Evolutionary conservation across 2,113 vertebrate species (phyloP), one percentile per base, ranked within the genome.

Genomic region (Malurus alboscapulatus): DNA sequence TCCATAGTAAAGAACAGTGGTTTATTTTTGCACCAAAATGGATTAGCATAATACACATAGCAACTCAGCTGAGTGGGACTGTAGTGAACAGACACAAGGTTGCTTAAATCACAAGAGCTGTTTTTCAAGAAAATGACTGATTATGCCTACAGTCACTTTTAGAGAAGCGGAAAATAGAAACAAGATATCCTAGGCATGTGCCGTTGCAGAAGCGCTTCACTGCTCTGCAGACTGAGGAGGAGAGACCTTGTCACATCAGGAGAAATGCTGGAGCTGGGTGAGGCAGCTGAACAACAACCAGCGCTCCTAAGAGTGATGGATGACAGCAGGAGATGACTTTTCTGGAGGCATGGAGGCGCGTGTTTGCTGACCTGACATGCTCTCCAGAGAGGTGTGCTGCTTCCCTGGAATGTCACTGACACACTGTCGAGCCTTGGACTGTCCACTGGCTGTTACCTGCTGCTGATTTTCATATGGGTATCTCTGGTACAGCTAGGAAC

Each of bases 141-240:
- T 80, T 66, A 40, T 78, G 48, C 54, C 53, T 72, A 44, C 14
- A 42, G 73, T 45, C 9, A 78, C 12, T 91, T 86, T 87, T 45
- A 63, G 50, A 65, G 17, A 68, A 59, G n/a, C 59, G 84, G 55
- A 45, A 82, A 95, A 90, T 30, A 67, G 73, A 72, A 87, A n/a
- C 25, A 58, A 88, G 63, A 40, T 75, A 74, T 47, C 81, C 44
- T 47, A 54, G 63, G 55, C 59, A 22, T 24, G 51, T 76, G 42
- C 30, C 63, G 48, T 57, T 69, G 63, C 72, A 62, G 79, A 68
- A 68, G 14, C 0, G 5, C 71, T 48, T 76, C 71, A 48, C 17
- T 2, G 17, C 57, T 48, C 29, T 29, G 34, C 74, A 62, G n/a
- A 4, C 29, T 55, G 72, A 55, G 36, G 26, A 55, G 87, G 30